phyloP scores from a whole-genome alignment of 2,888 invertebrate genomes.

The Sialis lutaria region DNA sequence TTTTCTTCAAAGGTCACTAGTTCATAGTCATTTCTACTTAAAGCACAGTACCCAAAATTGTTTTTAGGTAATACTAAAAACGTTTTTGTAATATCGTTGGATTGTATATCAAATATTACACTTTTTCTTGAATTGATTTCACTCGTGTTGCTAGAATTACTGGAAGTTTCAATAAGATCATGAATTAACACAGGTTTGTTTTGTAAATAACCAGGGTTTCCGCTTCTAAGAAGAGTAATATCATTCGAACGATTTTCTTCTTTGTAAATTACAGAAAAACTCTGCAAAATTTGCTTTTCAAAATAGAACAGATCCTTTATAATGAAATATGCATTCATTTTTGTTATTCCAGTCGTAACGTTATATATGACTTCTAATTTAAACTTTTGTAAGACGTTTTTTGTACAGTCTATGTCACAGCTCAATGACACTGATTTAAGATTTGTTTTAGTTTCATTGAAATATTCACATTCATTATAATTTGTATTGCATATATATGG shows the following conservation, averaged over 20 bases:
- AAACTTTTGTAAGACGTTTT: constrained; percentile 4
- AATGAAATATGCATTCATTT: constrained; percentile 18
- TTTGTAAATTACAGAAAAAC: background rate
- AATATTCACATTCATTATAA: constrained; percentile 15
- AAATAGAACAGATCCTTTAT: background rate
- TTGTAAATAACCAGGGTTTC: constrained; percentile 57
- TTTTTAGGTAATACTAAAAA: constrained; percentile 25
- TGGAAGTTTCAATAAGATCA: constrained; percentile 9
- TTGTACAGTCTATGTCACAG: no score
- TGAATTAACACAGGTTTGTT: constrained; percentile 43
- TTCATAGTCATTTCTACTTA: constrained; percentile 21
- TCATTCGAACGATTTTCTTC: constrained; percentile 10
- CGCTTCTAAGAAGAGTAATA: constrained; percentile 32
- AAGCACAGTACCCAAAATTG: constrained; percentile 26
- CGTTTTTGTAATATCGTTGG: constrained; percentile 15
- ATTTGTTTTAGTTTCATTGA: constrained; percentile 1
- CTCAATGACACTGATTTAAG: constrained; percentile 1
- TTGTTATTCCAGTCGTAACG: constrained; percentile 25
- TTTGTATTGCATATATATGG: constrained; percentile 17
- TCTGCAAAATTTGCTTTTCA: background rate
- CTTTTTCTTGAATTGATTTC: constrained; percentile 10
- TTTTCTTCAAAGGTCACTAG: constrained; percentile 31
- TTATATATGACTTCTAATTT: constrained; percentile 24
- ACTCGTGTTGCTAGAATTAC: constrained; percentile 20
- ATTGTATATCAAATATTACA: constrained; percentile 13